phyloP scores from a whole-genome alignment of 2,797 vertebrate species.

The Trachurus trachurus region DNA sequence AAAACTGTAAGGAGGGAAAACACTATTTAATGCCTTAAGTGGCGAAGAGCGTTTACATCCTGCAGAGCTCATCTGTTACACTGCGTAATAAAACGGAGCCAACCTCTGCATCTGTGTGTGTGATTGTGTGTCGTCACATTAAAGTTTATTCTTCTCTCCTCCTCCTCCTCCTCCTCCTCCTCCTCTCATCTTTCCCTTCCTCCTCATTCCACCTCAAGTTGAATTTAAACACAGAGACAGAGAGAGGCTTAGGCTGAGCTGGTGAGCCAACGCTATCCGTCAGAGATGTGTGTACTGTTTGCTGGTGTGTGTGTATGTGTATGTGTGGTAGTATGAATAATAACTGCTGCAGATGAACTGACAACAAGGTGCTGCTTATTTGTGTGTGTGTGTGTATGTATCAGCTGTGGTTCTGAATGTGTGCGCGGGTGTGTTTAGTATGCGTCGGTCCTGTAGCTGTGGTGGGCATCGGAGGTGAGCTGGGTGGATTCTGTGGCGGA shows the following conservation, averaged over 20 bases:
- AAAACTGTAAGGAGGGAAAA: background rate
- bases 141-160: background rate
- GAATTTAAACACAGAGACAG: background rate
- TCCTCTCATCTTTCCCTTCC: background rate
- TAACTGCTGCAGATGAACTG: background rate
- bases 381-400: background rate
- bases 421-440: slow-evolving; percentile 80
- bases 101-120: no score
- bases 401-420: slow-evolving; percentile 12
- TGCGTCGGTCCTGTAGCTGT: slow-evolving; percentile 94
- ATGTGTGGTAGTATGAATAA: background rate
- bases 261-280: background rate
- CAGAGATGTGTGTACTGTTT: background rate
- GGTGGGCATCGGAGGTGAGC: slow-evolving; percentile 94
- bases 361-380: background rate
- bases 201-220: background rate
- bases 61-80: no score
- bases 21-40: background rate
- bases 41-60: no score
- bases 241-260: slow-evolving; percentile 3
- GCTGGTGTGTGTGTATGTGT: slow-evolving; percentile 6
- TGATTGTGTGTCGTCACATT: background rate
- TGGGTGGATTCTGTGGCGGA: slow-evolving; percentile 97
- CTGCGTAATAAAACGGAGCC: no score
- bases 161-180: background rate